These are phyloP conservation scores for Pteronotus mesoamericanus DNA, from an alignment of 2,797 vertebrate species.

Conservation along the genomic window DNA sequence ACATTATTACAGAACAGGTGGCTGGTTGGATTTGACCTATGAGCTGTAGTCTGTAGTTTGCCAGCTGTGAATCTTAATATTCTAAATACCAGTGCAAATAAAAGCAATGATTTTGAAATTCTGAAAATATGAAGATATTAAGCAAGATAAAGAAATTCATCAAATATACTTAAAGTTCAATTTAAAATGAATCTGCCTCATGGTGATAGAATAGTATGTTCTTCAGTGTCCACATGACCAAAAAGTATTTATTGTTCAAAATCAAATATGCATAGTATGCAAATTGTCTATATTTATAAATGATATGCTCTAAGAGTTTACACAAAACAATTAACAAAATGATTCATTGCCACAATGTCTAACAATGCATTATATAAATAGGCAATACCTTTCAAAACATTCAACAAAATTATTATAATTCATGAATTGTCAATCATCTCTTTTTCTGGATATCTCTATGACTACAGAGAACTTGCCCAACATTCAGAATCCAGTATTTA, in stretches of 20 bases:
- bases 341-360: not conserved
- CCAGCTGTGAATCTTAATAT: not conserved
- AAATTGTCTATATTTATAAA: slow-evolving; percentile 9
- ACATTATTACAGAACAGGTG: not conserved
- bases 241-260: not conserved
- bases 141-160: not conserved
- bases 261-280: not conserved
- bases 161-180: not conserved
- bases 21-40: not conserved
- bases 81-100: not conserved
- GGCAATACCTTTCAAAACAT: not conserved
- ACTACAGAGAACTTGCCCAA: not conserved
- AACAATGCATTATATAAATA: not conserved
- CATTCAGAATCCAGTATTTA: not conserved
- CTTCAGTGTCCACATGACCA: not conserved
- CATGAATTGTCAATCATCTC: not conserved
- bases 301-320: not conserved
- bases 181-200: not conserved
- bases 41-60: not conserved
- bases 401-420: slow-evolving; percentile 26
- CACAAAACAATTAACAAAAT: not conserved
- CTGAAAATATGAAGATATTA: not conserved
- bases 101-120: not conserved
- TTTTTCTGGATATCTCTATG: not conserved
- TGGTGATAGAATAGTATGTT: not conserved